Base-by-base conservation (phyloP, 2,888 invertebrate species). In the Sinotaia quadrata region DNA sequence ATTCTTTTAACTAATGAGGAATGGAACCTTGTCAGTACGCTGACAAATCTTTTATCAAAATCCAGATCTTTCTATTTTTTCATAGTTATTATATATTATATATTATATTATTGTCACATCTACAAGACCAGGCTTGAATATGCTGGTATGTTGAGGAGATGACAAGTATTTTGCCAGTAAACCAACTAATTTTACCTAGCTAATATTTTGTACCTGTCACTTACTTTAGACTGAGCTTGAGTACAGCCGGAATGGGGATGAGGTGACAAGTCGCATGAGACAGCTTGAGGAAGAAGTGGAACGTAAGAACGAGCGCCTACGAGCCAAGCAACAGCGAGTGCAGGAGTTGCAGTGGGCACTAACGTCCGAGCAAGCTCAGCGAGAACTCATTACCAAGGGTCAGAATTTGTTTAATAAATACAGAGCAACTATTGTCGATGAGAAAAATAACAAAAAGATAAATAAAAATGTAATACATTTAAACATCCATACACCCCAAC, bases 281-380 rank as follows among this genome's bases (percentile, higher is more conserved):
- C 21, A 47, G 44, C 72, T 70, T 31, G 75, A 76, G 31, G 75
- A 69, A 7, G 76, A 79, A 18, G 56, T 81, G 12, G 71, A 70
- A 15, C 62, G 69, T 21, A 76, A 76, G 47, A 73, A 78, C 18
- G 72, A 75, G 54, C 69, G 72, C 31, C 71, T 80, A 29, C 56
- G 72, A 33, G 49, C 68, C 15, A 75, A 79, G 44, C 52, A 79
- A 8, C 68, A 75, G 24, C 67, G 69, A 7, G 74, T 77, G 36
- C 71, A 75, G 8, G 71, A 73, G 33, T 77, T 75, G 44, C 60
- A 78, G 29, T 71, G 76, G 34, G 31, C 65, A 5, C 44, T 65
- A 29, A 10, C 2, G 12, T 15, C 31, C 1, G 41, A 1, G 2
- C 65, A 56, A 33, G 54, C 52, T 3, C 65, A 56, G 7, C n/a